phyloP scores from a whole-genome alignment of 2,797 vertebrate genomes.

The Helostoma temminkii region DNA sequence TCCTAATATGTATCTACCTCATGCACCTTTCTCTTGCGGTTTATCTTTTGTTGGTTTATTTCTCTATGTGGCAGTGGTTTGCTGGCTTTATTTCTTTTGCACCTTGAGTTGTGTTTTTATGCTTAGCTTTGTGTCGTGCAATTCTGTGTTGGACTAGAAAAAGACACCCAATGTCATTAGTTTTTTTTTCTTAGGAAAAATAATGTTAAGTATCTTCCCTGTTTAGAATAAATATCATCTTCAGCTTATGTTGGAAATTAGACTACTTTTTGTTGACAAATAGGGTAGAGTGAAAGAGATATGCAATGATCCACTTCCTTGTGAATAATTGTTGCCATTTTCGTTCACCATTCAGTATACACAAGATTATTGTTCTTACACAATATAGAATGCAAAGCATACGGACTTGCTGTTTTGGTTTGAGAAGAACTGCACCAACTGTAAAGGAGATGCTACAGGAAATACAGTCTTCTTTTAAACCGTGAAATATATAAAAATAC shows the following conservation, averaged over 20 bases:
- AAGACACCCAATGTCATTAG: conserved; percentile 11
- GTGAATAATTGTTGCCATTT: conserved; percentile 47
- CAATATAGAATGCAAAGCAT: conserved; percentile 9
- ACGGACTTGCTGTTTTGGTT: conserved; percentile 3
- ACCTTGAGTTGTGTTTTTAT: background rate
- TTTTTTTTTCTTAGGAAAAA: conserved; percentile 34
- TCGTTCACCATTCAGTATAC: conserved; percentile 33
- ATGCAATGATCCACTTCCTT: conserved; percentile 72
- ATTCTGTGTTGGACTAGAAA: conserved; percentile 5
- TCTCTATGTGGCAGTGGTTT: conserved; percentile 8
- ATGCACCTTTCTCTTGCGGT: conserved; percentile 4
- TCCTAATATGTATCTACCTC: conserved; percentile 47
- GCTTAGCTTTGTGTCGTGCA: conserved; percentile 9
- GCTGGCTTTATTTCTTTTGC: conserved; percentile 10
- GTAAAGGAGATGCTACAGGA: background rate
- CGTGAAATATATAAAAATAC: background rate
- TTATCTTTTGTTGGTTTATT: background rate
- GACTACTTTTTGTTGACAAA: conserved; percentile 47
- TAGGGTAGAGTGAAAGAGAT: conserved; percentile 40
- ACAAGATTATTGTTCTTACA: conserved; percentile 33
- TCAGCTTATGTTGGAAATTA: conserved; percentile 51
- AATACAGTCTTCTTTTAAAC: background rate
- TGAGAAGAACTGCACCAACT: background rate
- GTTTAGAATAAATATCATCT: conserved; percentile 50
- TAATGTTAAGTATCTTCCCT: conserved; percentile 26